These are phyloP conservation scores for Papilio machaon DNA, from an alignment of 1,140 invertebrate genomes.

Conservation along the genomic window DNA sequence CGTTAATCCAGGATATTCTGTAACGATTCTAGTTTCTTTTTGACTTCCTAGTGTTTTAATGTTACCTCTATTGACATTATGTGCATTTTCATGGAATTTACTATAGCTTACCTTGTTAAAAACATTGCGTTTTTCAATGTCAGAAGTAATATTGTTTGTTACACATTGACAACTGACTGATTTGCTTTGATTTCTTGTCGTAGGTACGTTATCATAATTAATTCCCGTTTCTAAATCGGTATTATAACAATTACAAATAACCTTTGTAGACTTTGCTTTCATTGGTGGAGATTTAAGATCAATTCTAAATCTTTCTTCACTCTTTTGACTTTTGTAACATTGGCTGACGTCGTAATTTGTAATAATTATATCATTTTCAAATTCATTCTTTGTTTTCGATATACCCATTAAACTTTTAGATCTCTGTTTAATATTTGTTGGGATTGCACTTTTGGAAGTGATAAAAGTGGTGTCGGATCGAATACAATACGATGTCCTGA, in stretches of 20 bases:
- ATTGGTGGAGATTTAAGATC: not conserved
- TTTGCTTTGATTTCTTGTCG: conserved; percentile 2
- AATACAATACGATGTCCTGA: conserved; percentile 30
- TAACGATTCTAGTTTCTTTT: not conserved
- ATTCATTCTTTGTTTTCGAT: conserved; percentile 22
- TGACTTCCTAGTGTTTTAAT: not conserved
- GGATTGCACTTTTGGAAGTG: conserved; percentile 36
- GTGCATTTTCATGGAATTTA: not conserved
- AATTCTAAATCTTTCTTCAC: not conserved
- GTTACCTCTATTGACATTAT: not conserved
- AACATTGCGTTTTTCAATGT: not conserved
- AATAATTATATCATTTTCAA: conserved; percentile 18
- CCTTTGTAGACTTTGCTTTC: not conserved
- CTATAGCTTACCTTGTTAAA: not conserved
- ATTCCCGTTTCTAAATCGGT: not conserved
- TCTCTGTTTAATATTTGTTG: conserved; percentile 35
- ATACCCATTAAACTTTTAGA: conserved; percentile 36
- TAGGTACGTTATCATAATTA: not conserved
- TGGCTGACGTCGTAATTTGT: conserved; percentile 9
- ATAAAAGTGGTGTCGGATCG: conserved; percentile 40
- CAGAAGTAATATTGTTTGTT: not conserved
- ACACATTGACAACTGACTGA: not conserved
- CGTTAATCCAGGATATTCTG: conserved; percentile 4
- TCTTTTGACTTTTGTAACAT: not conserved
- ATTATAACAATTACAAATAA: not conserved